Conservation (phyloP, 2,888 invertebrate species). For the Papilio demoleus region DNA sequence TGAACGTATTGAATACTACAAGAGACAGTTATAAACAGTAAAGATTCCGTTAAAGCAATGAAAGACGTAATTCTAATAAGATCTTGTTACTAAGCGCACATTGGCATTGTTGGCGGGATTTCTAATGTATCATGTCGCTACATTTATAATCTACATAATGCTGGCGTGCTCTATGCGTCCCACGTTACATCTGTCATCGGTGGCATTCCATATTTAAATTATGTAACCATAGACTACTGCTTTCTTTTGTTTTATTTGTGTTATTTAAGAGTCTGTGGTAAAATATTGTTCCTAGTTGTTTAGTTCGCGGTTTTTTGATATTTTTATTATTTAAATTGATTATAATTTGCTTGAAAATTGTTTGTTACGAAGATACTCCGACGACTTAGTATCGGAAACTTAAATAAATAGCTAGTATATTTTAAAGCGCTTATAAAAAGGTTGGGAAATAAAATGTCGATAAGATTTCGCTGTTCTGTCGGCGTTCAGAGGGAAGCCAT, state of each 20-base stretch:
- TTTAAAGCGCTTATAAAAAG: slow-evolving; percentile 3
- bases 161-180: slow-evolving; percentile 21
- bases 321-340: background rate
- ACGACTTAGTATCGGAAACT: too few species aligned
- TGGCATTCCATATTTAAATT: slow-evolving; percentile 11
- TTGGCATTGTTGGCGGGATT: slow-evolving; percentile 29
- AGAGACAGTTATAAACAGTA: slow-evolving; percentile 1
- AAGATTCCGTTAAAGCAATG: background rate
- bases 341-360: background rate
- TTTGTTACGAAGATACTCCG: too few species aligned
- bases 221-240: background rate
- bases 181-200: slow-evolving; percentile 6
- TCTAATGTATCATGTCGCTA: background rate
- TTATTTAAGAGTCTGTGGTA: background rate
- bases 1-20: too few species aligned
- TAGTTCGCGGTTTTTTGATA: background rate
- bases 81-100: slow-evolving; percentile 24
- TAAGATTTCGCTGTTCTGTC: background rate
- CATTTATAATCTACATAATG: slow-evolving; percentile 28
- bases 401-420: background rate
- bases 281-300: background rate
- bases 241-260: slow-evolving; percentile 5
- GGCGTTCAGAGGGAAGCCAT: slow-evolving; percentile 9
- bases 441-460: background rate
- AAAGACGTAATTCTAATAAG: background rate